Evolutionary conservation across 23 tunicate species (phyloP).

Genomic region (Botrylloides violaceus): DNA sequence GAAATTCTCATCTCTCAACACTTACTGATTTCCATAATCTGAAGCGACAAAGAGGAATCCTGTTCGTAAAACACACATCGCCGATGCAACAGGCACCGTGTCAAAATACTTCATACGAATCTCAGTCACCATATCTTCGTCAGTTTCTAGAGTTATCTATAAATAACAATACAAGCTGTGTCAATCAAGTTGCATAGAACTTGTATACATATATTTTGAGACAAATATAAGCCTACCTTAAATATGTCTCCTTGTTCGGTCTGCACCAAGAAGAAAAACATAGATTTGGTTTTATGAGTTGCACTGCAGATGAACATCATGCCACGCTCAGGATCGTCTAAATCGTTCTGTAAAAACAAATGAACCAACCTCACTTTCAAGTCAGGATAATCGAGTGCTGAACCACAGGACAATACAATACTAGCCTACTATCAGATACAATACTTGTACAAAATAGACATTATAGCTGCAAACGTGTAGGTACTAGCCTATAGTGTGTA

Average conservation of each 20-base stretch:
- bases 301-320: slow-evolving; percentile 86
- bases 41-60: slow-evolving; percentile 97
- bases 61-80: slow-evolving; percentile 92
- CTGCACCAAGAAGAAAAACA: slow-evolving; percentile 89
- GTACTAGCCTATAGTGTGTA: too few species aligned
- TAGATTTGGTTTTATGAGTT: slow-evolving; percentile 92
- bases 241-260: slow-evolving; percentile 99
- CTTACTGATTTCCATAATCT: slow-evolving; percentile 96
- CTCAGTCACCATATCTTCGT: slow-evolving; percentile 98
- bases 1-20: neutral
- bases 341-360: slow-evolving; percentile 52
- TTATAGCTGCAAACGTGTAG: too few species aligned
- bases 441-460: too few species aligned
- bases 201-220: too few species aligned
- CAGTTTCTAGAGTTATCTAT: slow-evolving; percentile 86
- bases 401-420: too few species aligned
- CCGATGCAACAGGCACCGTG: slow-evolving; percentile 89
- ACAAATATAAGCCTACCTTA: slow-evolving; percentile 37
- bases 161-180: neutral
- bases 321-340: slow-evolving; percentile 95
- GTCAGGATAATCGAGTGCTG: too few species aligned
- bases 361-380: too few species aligned
- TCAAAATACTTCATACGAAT: slow-evolving; percentile 93
- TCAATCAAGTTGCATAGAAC: neutral
- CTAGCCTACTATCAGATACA: too few species aligned